These are phyloP conservation scores for Chloroceryle inda DNA, from an alignment of 2,797 vertebrate species.

Conservation along the genomic window DNA sequence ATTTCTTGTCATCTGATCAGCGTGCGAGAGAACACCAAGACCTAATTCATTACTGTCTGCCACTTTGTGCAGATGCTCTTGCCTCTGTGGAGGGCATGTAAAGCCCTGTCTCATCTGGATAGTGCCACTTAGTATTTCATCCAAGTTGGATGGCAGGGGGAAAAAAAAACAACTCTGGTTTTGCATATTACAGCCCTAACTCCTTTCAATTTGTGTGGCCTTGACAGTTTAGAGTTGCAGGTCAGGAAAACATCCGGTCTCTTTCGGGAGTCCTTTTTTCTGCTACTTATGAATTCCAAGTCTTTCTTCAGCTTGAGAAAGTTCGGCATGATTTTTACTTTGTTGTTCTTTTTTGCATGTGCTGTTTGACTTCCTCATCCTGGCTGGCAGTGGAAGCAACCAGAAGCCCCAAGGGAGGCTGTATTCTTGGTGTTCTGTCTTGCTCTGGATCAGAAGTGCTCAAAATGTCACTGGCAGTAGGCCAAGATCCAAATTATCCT, in stretches of 20 bases:
- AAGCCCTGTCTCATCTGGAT: not conserved
- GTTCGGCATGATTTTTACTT: not conserved
- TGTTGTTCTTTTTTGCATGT: not conserved
- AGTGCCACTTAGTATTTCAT: not conserved
- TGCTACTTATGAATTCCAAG: not conserved
- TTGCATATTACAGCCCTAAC: not conserved
- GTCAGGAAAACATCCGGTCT: conserved; percentile 19
- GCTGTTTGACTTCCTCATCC: conserved; percentile 19
- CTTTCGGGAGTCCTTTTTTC: not conserved
- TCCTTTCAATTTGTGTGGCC: not conserved
- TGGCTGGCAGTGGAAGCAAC: not conserved
- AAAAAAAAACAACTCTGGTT: not conserved
- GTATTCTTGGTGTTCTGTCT: conserved; percentile 1
- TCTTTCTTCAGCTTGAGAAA: not conserved
- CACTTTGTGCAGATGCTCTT: not conserved
- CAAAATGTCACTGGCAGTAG: not conserved
- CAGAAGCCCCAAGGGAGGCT: conserved; percentile 14
- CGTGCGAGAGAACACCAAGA: not conserved
- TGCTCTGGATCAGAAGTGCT: conserved; percentile 20
- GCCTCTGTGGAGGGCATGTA: not conserved
- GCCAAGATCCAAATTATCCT: not conserved
- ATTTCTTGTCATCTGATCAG: not conserved
- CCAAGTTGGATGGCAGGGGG: not conserved
- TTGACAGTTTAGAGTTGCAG: not conserved
- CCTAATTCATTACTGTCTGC: not conserved